Evolutionary conservation across 2,888 invertebrate genomes (phyloP), one percentile per base, ranked within the genome.

Genomic region (Agriotes lineatus): DNA sequence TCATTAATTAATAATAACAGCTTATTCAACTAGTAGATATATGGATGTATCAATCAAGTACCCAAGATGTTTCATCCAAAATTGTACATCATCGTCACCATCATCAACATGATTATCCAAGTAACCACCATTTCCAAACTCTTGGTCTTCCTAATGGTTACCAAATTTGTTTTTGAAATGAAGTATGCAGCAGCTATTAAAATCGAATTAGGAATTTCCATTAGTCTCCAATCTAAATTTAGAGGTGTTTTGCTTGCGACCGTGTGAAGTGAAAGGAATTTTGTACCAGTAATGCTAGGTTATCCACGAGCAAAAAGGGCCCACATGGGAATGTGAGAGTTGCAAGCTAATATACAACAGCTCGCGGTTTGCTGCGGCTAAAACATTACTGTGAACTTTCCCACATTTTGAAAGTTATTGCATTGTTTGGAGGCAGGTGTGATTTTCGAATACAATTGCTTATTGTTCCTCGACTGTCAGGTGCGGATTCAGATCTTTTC

Each of bases 401-500:
- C 57, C 57, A 57, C 37, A 37, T 57, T 57, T 54, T 57, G 22
- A 57, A 57, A 57, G 57, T 22, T 1, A 37, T 33, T 52, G 30
- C 39, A 37, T 39, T 57, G 22, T 19, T 57, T 39, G 7, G 6
- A 14, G 18, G 33, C 52, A 52, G 52, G 52, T 52, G 52, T 14
- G 52, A 52, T 18, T 52, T 30, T 59, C 16, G 59, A 59, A 45
- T 44, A 59, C 59, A 59, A 59, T 59, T 19, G 45, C 18, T 10
- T 33, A 19, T 59, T 59, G 59, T 45, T 22, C 22, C 5, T 14
- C 16, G 16, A 4, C 18, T 45, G 22, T 48, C 22, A 5, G 48
- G 22, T 48, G 22, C 14, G 48, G 22, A 48, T 48, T 22, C n/a
- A 48, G 42, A 14, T n/a, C n/a, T n/a, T n/a, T n/a, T n/a, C n/a